Conservation (phyloP, 2,888 invertebrate genomes). For the Athalia cordata region DNA sequence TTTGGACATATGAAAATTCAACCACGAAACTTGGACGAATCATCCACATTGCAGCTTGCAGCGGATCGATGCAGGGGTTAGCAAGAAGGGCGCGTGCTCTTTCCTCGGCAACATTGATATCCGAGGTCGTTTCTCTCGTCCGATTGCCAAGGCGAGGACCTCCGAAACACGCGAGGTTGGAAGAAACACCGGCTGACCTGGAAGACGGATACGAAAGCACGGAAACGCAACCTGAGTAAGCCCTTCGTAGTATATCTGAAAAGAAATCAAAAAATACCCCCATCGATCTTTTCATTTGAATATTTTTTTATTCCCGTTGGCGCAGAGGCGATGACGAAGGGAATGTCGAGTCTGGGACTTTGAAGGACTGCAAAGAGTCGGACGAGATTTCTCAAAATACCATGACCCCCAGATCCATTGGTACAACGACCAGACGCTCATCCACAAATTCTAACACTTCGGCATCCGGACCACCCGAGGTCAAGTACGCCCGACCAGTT, state of each 20-base stretch:
- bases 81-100: conserved; percentile 78
- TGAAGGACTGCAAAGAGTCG: conserved; percentile 57
- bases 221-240: conserved; percentile 68
- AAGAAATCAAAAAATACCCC: not conserved
- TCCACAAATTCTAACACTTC: conserved; percentile 59
- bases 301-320: too few species aligned
- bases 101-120: conserved; percentile 86
- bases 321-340: conserved; percentile 61
- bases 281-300: too few species aligned
- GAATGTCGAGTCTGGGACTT: conserved; percentile 59
- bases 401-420: conserved; percentile 59
- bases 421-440: conserved; percentile 59
- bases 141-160: conserved; percentile 72
- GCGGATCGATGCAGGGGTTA: conserved; percentile 64
- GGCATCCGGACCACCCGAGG: conserved; percentile 64
- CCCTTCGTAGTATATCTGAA: not conserved
- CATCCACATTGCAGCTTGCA: conserved; percentile 60
- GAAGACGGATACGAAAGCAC: conserved; percentile 68
- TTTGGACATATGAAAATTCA: not conserved
- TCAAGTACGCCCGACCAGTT: conserved; percentile 70
- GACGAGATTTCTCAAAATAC: conserved; percentile 63
- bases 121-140: conserved; percentile 85
- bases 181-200: conserved; percentile 61
- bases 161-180: conserved; percentile 63
- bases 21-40: not conserved